These are phyloP conservation scores for Canis aureus DNA, from an alignment of 2,113 vertebrate species.

Conservation along the genomic window DNA sequence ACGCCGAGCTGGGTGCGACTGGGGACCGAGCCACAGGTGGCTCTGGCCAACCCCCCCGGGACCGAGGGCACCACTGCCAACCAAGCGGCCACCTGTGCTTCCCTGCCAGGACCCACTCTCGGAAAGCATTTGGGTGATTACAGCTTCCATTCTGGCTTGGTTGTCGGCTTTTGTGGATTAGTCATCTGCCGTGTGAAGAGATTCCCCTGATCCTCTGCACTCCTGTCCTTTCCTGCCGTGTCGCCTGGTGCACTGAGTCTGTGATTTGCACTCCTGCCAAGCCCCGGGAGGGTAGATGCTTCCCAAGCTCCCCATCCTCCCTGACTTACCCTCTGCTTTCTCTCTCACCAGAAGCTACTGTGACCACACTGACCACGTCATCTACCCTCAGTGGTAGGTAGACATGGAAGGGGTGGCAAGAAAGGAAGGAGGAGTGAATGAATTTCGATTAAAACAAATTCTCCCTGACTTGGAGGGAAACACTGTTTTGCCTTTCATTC, in stretches of 20 bases:
- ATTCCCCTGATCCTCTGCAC: conserved; percentile 36
- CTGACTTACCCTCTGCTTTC: not conserved
- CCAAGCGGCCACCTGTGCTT: not conserved
- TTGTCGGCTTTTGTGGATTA: conserved; percentile 47
- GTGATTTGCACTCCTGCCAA: not conserved
- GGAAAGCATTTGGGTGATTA: conserved; percentile 60
- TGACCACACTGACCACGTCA: not conserved
- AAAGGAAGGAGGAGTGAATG: not conserved
- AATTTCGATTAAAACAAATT: not conserved
- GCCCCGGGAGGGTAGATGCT: not conserved
- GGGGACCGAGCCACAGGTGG: not conserved
- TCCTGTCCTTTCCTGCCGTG: not conserved
- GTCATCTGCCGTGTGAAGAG: conserved; percentile 14
- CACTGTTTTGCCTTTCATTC: not conserved
- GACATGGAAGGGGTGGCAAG: not conserved
- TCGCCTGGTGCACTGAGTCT: not conserved
- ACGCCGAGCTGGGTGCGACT: accelerated
- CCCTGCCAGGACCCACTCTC: not conserved
- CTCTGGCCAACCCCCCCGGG: accelerated
- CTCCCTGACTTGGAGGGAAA: not conserved
- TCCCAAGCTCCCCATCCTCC: not conserved
- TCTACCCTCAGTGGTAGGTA: not conserved
- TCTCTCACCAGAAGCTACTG: not conserved
- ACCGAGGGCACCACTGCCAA: not conserved
- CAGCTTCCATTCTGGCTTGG: conserved; percentile 38